Evolutionary conservation across 2,797 vertebrate genomes (phyloP), one percentile per base, ranked within the genome.

Genomic region (Notolepis coatsorum): DNA sequence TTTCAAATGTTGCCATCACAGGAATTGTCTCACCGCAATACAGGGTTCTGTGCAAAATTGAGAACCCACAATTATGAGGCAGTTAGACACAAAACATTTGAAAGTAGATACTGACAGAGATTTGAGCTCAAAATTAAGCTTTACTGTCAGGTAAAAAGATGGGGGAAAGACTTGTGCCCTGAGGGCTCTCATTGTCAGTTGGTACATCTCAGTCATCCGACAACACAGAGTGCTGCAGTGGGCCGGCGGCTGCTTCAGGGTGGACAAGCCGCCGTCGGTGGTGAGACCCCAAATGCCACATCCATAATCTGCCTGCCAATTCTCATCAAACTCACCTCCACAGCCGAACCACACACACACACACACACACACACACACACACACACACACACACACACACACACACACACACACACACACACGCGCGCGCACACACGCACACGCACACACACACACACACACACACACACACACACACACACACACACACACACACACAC

Each of bases 251-350:
- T 17, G 54, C 67, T 67, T 24, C 53, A 7, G 56, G 68, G 15
- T 43, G 57, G 61, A 72, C 60, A 9, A 48, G 59, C 61, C 31
- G 1, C 59, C 45, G 60, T 39, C 35, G 0, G 55, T 77, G 71
- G 73, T 43, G 68, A 65, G 71, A 79, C 64, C 80, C 73, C 53
- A 80, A 85, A 87, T 80, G 79, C 78, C 84, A 85, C 81, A 63
- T 84, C 66, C 67, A 85, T 88, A 85, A 89, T 88, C 81, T 84
- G 68, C 68, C 78, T 87, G 88, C 81, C 80, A 80, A 84, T 87
- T 88, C 74, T 71, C 68, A 87, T 90, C 87, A 85, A 67, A 79
- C 71, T 78, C 80, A 77, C 76, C 64, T 73, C 68, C 61, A 69
- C 51, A 5, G 20, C 62, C 45, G 42, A 21, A 9, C 41, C 17